Base-by-base conservation (phyloP, 1,140 invertebrate genomes). In the Eciton burchellii region DNA sequence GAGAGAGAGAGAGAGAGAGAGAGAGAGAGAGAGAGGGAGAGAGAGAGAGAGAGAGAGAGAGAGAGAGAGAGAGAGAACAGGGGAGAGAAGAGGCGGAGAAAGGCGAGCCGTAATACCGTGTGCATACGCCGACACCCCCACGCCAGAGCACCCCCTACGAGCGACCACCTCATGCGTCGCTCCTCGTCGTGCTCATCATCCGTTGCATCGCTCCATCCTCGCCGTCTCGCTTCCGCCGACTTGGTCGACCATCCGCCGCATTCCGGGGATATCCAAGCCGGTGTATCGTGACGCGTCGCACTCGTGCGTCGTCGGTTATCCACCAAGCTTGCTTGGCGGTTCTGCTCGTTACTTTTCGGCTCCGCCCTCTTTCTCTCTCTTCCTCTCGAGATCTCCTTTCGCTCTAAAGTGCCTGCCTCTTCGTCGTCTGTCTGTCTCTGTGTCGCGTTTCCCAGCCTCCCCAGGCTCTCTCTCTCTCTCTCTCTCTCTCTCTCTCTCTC, bases 261-360 rank as follows among this genome's bases (percentile, higher is more conserved):
- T 89, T 86, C 88, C 84, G 81, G 57, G 72, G 85, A 79, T 84
- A 83, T 83, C 79, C 81, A 83, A 16, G 66, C 54, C 84, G 86
- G 35, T 59, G 81, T 79, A 88, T 88, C 87, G 87, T 85, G 81
- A 87, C 85, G 83, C 72, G 84, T 70, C 84, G 82, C 86, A 65
- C 79, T 71, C 65, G 72, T 84, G 84, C 83, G 87, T 87, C 83
- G 77, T 77, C 76, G 66, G 65, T 70, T 71, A 62, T 85, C 54
- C 19, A 60, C 63, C 47, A 21, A n/a, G 29, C 26, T n/a, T 57
- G 21, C 24, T 35, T 24, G 19, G 43, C 45, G 56, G 54, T 35
- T n/a, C 59, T 47, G 35, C 26, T 14, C 52, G 19, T 71, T 35
- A 6, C 26, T 24, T 41, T 66, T 52, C 19, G 5, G n/a, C 12